phyloP scores from a whole-genome alignment of 2,113 vertebrate genomes.

The Trachemys scripta region DNA sequence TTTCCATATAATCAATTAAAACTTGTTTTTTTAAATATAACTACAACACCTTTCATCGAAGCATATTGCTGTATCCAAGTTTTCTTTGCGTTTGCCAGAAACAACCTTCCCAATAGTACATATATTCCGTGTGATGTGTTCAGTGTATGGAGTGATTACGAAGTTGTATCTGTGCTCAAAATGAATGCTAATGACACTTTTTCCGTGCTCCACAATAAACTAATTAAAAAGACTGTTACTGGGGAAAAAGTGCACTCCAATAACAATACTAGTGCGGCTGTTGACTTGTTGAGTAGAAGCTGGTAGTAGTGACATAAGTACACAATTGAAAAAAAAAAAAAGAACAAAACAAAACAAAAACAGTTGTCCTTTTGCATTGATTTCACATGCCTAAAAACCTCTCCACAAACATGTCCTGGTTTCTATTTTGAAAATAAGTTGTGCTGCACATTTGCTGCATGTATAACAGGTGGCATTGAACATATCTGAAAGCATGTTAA shows the following conservation, averaged over 20 bases:
- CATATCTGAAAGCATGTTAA: not conserved
- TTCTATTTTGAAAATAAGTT: not conserved
- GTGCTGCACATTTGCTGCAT: not conserved
- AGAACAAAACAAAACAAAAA: not conserved
- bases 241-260: not conserved
- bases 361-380: not conserved
- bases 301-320: not conserved
- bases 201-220: slow-evolving; percentile 41
- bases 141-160: slow-evolving; percentile 37
- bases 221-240: slow-evolving; percentile 33
- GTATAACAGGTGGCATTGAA: not conserved
- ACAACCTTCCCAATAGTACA: not conserved
- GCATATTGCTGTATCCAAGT: not conserved
- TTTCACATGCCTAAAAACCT: not conserved
- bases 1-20: not conserved
- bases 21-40: not conserved
- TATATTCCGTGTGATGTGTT: not conserved
- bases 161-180: slow-evolving; percentile 40
- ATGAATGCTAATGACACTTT: slow-evolving; percentile 51
- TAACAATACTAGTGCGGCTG: not conserved
- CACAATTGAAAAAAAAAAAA: not conserved
- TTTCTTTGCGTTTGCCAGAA: not conserved
- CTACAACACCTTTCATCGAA: not conserved
- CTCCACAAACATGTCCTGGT: not conserved
- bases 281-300: slow-evolving; percentile 14